Conservation (phyloP, 2,888 invertebrate species). For the Eudasyphora cyanicolor region DNA sequence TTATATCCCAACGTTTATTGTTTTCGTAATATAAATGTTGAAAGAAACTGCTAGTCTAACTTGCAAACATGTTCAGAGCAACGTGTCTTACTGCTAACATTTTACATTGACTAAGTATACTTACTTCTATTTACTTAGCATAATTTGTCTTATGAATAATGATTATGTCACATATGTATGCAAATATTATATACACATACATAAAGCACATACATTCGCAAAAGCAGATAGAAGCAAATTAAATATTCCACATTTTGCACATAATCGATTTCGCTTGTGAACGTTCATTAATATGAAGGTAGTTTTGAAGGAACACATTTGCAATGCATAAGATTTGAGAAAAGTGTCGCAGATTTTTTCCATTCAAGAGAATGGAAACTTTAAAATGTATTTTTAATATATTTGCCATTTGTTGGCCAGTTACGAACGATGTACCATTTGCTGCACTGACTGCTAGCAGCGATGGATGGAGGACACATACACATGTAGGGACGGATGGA, state of each 20-base stretch:
- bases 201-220: background rate
- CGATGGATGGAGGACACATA: background rate
- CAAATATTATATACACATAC: background rate
- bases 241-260: too few relatives aligned
- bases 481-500: background rate
- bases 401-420: constrained; percentile 17
- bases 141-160: too few relatives aligned
- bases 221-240: too few relatives aligned
- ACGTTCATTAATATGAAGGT: background rate
- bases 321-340: background rate
- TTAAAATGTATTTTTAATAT: constrained; percentile 34
- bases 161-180: too few relatives aligned
- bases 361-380: constrained; percentile 3
- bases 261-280: too few relatives aligned
- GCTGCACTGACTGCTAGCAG: background rate
- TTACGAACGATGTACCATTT: background rate
- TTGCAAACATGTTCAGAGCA: too few relatives aligned
- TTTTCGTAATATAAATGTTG: background rate
- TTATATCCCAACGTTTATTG: background rate
- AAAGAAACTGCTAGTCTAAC: too few relatives aligned
- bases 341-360: constrained; percentile 27
- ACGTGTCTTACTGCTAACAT: too few relatives aligned
- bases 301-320: too few relatives aligned
- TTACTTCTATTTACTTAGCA: too few relatives aligned
- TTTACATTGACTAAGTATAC: too few relatives aligned